A percentile compares a stretch with the other conserved stretches of the same genome.
Evolutionary conservation across 1,140 invertebrate species (phyloP).

Genomic region (Maniola jurtina): DNA sequence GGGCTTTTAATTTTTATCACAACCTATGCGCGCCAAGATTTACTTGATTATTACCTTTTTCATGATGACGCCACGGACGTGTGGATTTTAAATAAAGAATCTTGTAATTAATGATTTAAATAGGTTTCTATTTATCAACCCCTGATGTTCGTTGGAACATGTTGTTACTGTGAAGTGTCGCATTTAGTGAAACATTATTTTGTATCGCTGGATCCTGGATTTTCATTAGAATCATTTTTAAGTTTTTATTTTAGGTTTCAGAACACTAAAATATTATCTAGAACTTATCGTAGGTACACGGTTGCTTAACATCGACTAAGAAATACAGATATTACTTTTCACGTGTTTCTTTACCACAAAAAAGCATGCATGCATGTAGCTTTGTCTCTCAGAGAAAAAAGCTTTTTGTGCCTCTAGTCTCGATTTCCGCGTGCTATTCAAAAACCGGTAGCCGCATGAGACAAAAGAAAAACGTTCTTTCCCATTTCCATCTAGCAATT

Average conservation of each 20-base stretch:
- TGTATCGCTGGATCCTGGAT: too few relatives aligned
- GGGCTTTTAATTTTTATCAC: constrained; percentile 22
- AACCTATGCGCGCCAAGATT: constrained; percentile 3
- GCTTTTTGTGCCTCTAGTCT: constrained; percentile 14
- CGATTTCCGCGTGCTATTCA: constrained; percentile 28
- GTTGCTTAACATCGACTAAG: neutral
- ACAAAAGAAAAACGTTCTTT: constrained; percentile 55
- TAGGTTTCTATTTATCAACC: too few relatives aligned
- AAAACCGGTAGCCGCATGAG: constrained; percentile 28
- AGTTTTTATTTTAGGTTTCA: too few relatives aligned
- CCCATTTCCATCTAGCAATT: constrained; percentile 63
- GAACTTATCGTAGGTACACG: too few relatives aligned
- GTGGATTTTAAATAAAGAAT: neutral
- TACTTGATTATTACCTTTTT: neutral
- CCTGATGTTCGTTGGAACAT: too few relatives aligned
- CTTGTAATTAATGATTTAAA: too few relatives aligned
- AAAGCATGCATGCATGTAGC: neutral
- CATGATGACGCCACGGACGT: neutral
- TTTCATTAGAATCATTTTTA: too few relatives aligned
- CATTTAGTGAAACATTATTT: too few relatives aligned
- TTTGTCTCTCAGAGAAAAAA: constrained; percentile 13
- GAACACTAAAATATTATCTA: too few relatives aligned
- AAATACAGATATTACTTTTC: neutral
- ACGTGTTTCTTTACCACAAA: neutral
- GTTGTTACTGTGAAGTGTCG: too few relatives aligned